These are phyloP conservation scores for Aspidiotus rigidus DNA, from an alignment of 2,888 invertebrate genomes.

Conservation along the genomic window DNA sequence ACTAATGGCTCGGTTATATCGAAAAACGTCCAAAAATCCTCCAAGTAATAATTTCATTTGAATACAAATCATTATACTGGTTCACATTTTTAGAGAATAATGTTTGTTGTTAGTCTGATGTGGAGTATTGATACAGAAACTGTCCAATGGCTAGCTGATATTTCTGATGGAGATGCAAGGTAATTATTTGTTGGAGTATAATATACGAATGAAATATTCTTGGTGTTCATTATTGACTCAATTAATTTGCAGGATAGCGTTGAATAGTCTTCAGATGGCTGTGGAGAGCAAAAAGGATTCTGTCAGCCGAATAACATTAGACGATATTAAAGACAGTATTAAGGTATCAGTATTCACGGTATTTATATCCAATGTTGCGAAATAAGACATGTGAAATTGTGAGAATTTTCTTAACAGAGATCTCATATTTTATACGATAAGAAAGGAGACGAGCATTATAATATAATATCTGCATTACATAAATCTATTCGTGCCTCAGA, in stretches of 20 bases:
- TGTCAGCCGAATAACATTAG: slow-evolving; percentile 10
- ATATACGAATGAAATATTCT: too few species aligned
- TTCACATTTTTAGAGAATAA: background rate
- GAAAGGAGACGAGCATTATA: slow-evolving; percentile 74
- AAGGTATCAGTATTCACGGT: background rate
- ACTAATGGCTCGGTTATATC: slow-evolving; percentile 38
- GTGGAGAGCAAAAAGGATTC: slow-evolving; percentile 11
- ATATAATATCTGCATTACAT: slow-evolving; percentile 70
- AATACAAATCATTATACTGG: background rate
- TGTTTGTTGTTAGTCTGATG: background rate
- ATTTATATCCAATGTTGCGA: too few species aligned
- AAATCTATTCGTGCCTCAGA: slow-evolving; percentile 74
- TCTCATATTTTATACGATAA: slow-evolving; percentile 69
- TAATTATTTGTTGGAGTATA: too few species aligned
- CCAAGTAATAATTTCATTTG: too few species aligned
- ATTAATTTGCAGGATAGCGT: slow-evolving; percentile 51
- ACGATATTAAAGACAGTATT: slow-evolving; percentile 21
- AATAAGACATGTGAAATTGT: too few species aligned
- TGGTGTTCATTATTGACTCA: too few species aligned
- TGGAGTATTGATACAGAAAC: slow-evolving; percentile 50
- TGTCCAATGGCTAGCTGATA: slow-evolving; percentile 60
- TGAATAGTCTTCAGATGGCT: slow-evolving; percentile 61
- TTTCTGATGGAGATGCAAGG: slow-evolving; percentile 70
- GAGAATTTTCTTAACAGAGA: slow-evolving; percentile 46
- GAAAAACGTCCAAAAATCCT: too few species aligned